Conservation (phyloP, 2,113 vertebrate genomes). For the Dryoscopus gambensis region DNA sequence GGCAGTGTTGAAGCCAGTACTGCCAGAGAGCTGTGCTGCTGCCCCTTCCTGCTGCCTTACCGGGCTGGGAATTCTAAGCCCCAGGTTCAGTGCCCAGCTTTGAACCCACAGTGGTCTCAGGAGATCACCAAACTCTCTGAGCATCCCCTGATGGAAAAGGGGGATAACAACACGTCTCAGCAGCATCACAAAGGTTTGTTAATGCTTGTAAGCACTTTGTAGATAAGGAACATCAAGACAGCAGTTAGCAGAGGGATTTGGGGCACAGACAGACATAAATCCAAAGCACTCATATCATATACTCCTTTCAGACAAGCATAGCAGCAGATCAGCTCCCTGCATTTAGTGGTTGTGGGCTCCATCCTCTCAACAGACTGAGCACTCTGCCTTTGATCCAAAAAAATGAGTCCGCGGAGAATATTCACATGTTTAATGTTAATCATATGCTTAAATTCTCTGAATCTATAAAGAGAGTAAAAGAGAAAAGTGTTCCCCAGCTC, state of each 20-base stretch:
- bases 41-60: neutral
- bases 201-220: slow-evolving; percentile 18
- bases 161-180: neutral
- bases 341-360: slow-evolving; percentile 3
- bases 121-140: neutral
- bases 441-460: slow-evolving; percentile 22
- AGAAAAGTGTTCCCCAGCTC: slow-evolving; percentile 19
- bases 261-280: slow-evolving; percentile 26
- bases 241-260: slow-evolving; percentile 30
- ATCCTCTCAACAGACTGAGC: slow-evolving; percentile 2
- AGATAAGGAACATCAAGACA: slow-evolving; percentile 45
- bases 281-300: neutral
- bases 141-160: neutral
- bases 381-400: slow-evolving; percentile 44
- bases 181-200: neutral
- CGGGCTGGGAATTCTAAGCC: neutral
- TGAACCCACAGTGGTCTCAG: neutral
- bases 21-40: neutral
- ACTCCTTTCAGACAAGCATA: neutral
- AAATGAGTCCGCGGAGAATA: neutral
- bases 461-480: slow-evolving; percentile 23
- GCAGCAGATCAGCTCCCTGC: slow-evolving; percentile 3
- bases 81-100: neutral
- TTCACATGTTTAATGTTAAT: slow-evolving; percentile 46
- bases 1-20: neutral